phyloP scores from a whole-genome alignment of 2,113 vertebrate genomes.

The Empidonax traillii region DNA sequence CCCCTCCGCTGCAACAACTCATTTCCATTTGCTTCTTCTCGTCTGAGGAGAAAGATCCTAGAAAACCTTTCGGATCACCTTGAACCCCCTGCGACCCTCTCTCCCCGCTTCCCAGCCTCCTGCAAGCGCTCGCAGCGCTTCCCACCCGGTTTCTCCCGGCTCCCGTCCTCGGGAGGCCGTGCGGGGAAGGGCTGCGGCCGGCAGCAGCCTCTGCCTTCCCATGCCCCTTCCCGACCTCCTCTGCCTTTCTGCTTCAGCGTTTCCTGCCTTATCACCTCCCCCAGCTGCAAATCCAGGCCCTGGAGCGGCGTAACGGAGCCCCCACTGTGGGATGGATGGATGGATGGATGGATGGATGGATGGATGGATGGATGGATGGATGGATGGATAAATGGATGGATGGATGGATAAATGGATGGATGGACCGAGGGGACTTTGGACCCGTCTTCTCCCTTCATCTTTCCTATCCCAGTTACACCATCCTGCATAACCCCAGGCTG shows the following conservation, averaged over 20 bases:
- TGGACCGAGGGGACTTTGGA: rapidly evolving
- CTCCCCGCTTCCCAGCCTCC: not conserved
- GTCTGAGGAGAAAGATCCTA: not conserved
- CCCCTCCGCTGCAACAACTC: not conserved
- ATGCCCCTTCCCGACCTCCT: slow-evolving; percentile 30
- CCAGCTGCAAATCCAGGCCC: not conserved
- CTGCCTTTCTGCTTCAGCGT: not conserved
- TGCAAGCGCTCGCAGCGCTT: rapidly evolving
- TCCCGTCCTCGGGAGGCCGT: rapidly evolving
- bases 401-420: not conserved
- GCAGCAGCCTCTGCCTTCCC: slow-evolving; percentile 30
- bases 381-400: no score
- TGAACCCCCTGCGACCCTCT: rapidly evolving
- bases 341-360: no score
- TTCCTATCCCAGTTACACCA: not conserved
- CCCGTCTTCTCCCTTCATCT: not conserved
- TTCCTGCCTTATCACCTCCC: not conserved
- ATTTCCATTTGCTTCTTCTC: not conserved
- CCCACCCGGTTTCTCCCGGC: not conserved
- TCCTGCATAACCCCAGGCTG: not conserved
- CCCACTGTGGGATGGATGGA: not conserved
- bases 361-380: no score
- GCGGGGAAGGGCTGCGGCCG: not conserved
- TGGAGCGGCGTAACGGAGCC: not conserved
- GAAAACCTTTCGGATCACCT: not conserved